Percentiles rank a stretch among this genome's conserved stretches.
These are phyloP conservation scores for Rotaria macrura DNA, from an alignment of 2,888 invertebrate species.

Conservation along the genomic window DNA sequence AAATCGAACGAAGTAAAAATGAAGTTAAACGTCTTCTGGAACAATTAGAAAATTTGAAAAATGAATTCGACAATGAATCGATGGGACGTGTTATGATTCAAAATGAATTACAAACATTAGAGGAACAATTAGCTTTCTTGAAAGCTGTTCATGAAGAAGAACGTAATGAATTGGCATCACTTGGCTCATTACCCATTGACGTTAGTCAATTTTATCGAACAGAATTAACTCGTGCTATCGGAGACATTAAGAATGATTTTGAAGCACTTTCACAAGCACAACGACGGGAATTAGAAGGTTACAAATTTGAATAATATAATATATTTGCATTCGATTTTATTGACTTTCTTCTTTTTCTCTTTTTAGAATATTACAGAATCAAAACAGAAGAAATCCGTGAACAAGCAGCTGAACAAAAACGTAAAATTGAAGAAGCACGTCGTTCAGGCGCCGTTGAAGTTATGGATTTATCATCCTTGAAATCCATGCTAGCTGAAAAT, in stretches of 20 bases:
- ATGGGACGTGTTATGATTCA: conserved; percentile 29
- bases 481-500: conserved; percentile 22
- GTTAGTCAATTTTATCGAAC: conserved; percentile 32
- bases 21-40: conserved; percentile 26
- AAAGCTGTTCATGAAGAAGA: conserved; percentile 34
- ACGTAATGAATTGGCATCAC: conserved; percentile 26
- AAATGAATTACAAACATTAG: conserved; percentile 33
- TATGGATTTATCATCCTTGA: conserved; percentile 18
- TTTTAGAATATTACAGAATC: conserved; percentile 30
- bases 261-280: conserved; percentile 29
- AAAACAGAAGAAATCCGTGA: conserved; percentile 32
- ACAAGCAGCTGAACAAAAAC: conserved; percentile 28
- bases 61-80: conserved; percentile 32
- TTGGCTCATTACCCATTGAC: conserved; percentile 29
- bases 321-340: too few species aligned
- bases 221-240: conserved; percentile 29
- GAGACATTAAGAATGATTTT: conserved; percentile 29
- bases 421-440: conserved; percentile 25
- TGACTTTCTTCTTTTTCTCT: neutral
- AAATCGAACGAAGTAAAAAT: conserved; percentile 1
- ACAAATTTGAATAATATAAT: too few species aligned
- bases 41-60: conserved; percentile 29
- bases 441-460: neutral
- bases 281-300: conserved; percentile 27
- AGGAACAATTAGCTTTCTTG: conserved; percentile 31